Percentiles rank a stretch among this genome's conserved stretches.
Conservation (phyloP, 2,113 vertebrate genomes). For the Stomatorhinus ivindoensis region DNA sequence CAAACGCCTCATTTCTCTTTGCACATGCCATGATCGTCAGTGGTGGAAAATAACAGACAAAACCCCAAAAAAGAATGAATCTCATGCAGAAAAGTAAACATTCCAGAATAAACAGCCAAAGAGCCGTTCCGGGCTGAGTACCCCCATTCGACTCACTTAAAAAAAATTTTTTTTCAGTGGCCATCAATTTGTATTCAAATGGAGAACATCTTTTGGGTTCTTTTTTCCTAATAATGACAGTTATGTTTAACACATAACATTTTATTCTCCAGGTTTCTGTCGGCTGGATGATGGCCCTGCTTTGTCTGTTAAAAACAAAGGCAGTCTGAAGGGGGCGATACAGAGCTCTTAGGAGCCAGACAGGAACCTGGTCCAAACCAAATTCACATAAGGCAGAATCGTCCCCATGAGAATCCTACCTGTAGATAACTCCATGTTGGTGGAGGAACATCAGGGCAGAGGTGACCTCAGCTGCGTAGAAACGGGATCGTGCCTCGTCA, state of each 20-base stretch:
- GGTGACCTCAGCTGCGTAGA: constrained; percentile 84
- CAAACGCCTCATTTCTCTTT: not conserved
- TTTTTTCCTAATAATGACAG: not conserved
- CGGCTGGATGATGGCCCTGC: constrained; percentile 44
- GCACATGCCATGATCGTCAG: constrained; percentile 25
- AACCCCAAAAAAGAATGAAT: constrained; percentile 35
- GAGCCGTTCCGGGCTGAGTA: constrained; percentile 18
- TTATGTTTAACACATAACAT: constrained; percentile 38
- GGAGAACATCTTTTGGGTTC: not conserved
- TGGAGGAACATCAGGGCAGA: constrained; percentile 88
- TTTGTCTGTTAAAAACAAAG: constrained; percentile 36
- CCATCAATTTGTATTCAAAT: not conserved
- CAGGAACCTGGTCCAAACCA: not conserved
- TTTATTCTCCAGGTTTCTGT: constrained; percentile 21
- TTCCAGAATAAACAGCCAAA: constrained; percentile 34
- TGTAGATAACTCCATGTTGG: constrained; percentile 85
- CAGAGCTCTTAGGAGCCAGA: not conserved
- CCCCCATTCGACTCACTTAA: constrained; percentile 8
- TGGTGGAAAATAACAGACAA: constrained; percentile 32
- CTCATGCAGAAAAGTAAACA: constrained; percentile 35
- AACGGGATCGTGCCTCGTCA: constrained; percentile 79
- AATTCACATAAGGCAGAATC: not conserved
- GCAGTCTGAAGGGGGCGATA: not conserved
- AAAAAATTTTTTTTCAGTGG: not conserved
- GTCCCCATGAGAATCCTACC: constrained; percentile 41